A percentile compares a stretch with the other conserved stretches of the same genome.
Conservation (phyloP, 2,888 invertebrate genomes). For the Phlogophora meticulosa region DNA sequence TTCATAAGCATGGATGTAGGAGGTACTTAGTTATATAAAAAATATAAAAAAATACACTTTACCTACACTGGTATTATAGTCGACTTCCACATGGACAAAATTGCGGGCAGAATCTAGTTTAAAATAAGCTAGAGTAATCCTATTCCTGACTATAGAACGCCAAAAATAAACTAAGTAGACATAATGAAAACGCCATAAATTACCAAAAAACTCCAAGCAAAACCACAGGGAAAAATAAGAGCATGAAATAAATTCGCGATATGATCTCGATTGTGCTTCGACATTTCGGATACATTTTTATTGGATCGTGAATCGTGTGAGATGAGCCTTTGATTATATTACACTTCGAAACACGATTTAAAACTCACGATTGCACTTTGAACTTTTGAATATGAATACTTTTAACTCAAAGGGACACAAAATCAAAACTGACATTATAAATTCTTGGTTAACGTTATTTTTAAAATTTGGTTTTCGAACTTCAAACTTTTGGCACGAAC, state of each 20-base stretch:
- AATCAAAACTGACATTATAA: no score
- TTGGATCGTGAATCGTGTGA: constrained; percentile 68
- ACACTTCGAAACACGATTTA: constrained; percentile 65
- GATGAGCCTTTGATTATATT: constrained; percentile 68
- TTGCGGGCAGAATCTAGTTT: no score
- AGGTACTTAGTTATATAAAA: no score
- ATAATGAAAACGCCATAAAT: constrained; percentile 21
- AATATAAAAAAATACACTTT: no score
- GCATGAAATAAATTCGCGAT: constrained; percentile 62
- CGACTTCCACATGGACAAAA: no score
- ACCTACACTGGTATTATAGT: no score
- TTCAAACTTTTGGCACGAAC: constrained; percentile 10
- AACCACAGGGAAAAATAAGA: constrained; percentile 27
- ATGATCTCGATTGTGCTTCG: constrained; percentile 62
- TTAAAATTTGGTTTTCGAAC: not conserved
- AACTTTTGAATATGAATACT: constrained; percentile 54
- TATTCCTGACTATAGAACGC: not conserved
- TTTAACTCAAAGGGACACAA: constrained; percentile 13
- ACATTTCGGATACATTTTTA: constrained; percentile 64
- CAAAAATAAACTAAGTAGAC: not conserved
- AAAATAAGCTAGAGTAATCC: not conserved
- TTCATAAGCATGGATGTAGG: no score
- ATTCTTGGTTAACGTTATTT: no score
- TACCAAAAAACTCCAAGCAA: constrained; percentile 17
- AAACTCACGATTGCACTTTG: constrained; percentile 55